Evolutionary conservation across 2,888 invertebrate species (phyloP), one percentile per base, ranked within the genome.

Genomic region (Alsophila aescularia): DNA sequence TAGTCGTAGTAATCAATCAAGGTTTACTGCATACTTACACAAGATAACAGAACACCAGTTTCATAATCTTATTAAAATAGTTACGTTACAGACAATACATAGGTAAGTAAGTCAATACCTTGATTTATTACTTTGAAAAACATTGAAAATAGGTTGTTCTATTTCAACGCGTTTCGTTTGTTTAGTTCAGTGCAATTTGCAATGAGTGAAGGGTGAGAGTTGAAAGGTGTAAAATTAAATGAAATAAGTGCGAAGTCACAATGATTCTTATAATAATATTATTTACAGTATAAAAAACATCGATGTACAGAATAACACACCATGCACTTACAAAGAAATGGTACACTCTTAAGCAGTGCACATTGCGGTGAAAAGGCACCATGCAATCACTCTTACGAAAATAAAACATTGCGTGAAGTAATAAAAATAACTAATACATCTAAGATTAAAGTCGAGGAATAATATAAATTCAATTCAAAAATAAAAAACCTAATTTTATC

Each of bases 181-280:
- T 52, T 49, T 48, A 43, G 55, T 52, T 54, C 58, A 62, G 60
- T 66, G 62, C 65, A 51, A 52, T 50, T 45, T 51, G 56, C 70
- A 71, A 81, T 81, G 80, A 80, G 75, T 74, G 72, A 73, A 69
- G 80, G 83, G 77, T 83, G 81, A 81, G 62, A 79, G 78, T 64
- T 66, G 73, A 81, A n/a, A 83, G 85, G 85, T 79, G 81, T 82
- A 73, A 79, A 75, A 81, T 75, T 69, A 77, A 91, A 90, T 90
- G 86, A 90, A 90, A 89, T 86, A 83, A 90, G 87, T 87, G 90
- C 83, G 83, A 85, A 87, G 87, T 87, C 79, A 86, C 81, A 88
- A 85, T 85, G 81, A 79, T 79, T 87, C 82, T 66, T 90, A 87
- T 90, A 81, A 80, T 83, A 81, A 82, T 84, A 89, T 87, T 91